Conservation (phyloP, 2,888 invertebrate genomes). For the Steinernema hermaphroditum region DNA sequence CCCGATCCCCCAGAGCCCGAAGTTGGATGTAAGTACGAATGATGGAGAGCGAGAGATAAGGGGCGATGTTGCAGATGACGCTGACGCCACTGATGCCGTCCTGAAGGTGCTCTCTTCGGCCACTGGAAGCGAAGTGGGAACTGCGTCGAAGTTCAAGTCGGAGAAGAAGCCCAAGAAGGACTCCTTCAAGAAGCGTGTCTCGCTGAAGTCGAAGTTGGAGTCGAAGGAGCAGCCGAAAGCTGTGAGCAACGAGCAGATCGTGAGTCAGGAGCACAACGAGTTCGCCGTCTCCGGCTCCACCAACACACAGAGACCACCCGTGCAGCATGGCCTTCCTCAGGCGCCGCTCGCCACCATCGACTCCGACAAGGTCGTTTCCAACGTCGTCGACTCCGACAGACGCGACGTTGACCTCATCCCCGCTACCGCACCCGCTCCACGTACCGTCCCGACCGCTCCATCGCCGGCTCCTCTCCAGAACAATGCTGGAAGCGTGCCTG, state of each 20-base stretch:
- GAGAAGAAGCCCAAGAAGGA: conserved; percentile 21
- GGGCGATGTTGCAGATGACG: conserved; percentile 52
- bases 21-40: conserved; percentile 50
- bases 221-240: conserved; percentile 32
- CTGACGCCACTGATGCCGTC: conserved; percentile 57
- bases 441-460: neutral
- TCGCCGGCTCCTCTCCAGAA: conserved; percentile 3
- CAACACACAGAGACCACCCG: neutral
- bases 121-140: conserved; percentile 41
- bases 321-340: neutral
- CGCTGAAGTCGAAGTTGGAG: conserved; percentile 35
- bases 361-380: neutral
- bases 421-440: conserved; percentile 13
- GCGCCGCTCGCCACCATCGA: neutral
- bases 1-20: conserved; percentile 64
- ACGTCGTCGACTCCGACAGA: conserved; percentile 32
- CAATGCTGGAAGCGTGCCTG: neutral
- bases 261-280: conserved; percentile 12
- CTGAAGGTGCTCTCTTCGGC: conserved; percentile 46
- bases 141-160: conserved; percentile 39
- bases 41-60: neutral
- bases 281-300: neutral
- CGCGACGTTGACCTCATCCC: conserved; percentile 34
- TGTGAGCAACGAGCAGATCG: neutral
- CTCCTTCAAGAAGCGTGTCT: conserved; percentile 9